Base-by-base conservation (phyloP, 2,113 vertebrate species). In the Amphilophus citrinellus region DNA sequence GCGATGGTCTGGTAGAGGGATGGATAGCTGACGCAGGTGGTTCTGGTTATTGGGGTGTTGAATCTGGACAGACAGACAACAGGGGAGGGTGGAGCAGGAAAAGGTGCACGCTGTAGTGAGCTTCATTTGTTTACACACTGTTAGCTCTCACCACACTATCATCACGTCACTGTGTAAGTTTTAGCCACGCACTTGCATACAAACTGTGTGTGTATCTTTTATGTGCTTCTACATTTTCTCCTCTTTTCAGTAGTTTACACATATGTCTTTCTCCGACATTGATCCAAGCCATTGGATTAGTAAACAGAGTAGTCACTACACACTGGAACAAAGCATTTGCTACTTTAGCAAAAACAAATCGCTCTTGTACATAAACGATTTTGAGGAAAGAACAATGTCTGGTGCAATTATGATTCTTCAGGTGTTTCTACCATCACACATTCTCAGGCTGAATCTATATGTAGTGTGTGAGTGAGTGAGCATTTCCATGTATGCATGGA, bases 261-360 rank as follows among this genome's bases (percentile, higher is more conserved):
- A 44, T 37, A 50, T 77, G 83, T 88, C 56, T 63, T 60, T 88
- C 61, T 88, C 78, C 65, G 80, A 78, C 88, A 71, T 89, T 84
- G 83, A 92, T 92, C 92, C 89, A 87, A 85, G 87, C 62, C 61
- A 13, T 89, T 83, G 93, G 94, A 92, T 93, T 62, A 30, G 60
- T 93, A 91, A 93, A 93, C 95, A 95, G 94, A 93, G 93, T 95
- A 95, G 95, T 96, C 94, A 84, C 84, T 90, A 93, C 94, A 95
- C 95, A 96, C 95, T 96, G 95, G 93, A 95, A 89, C 81, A 84
- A 90, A 91, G 65, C 83, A 87, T 89, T 86, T 83, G 87, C 90
- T 82, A 83, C 39, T 59, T 88, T 79, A 90, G 79, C 88, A 84
- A 84, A 85, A 76, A 76, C 59, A 47, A 85, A 39, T 60, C 77